Evolutionary conservation across 1,140 invertebrate species (phyloP).

Genomic region (Drosophila nasuta): DNA sequence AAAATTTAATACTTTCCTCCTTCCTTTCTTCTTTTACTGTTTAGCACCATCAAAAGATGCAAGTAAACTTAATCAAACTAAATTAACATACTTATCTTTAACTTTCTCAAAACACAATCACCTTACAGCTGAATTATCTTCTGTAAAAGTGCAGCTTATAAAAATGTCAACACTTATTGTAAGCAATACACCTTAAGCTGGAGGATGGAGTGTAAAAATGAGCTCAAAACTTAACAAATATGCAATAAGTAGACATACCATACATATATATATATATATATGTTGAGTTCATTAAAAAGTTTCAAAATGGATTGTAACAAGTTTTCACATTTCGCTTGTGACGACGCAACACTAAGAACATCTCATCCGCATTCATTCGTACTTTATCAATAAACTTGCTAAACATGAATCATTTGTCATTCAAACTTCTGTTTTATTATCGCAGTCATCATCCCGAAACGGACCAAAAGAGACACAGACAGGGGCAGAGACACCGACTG

Average conservation of each 20-base stretch:
- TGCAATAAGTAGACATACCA: neutral
- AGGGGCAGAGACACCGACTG: neutral
- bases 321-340: constrained; percentile 16
- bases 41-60: too few species aligned
- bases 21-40: too few species aligned
- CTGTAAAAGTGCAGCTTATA: too few species aligned
- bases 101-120: too few species aligned
- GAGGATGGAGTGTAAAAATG: neutral
- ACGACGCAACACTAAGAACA: neutral
- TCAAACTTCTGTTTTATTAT: constrained; percentile 23
- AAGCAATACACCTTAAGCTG: too few species aligned
- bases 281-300: constrained; percentile 15
- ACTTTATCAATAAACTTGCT: constrained; percentile 29
- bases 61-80: too few species aligned
- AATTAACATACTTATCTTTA: too few species aligned
- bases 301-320: constrained; percentile 18
- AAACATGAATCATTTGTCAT: constrained; percentile 33
- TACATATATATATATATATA: neutral
- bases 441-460: constrained; percentile 13
- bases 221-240: neutral
- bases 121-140: too few species aligned
- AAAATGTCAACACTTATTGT: too few species aligned
- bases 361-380: neutral
- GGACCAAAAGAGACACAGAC: neutral
- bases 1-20: too few species aligned